phyloP scores from a whole-genome alignment of 92 coral and sea anemone species.

The Actinernus sp. region DNA sequence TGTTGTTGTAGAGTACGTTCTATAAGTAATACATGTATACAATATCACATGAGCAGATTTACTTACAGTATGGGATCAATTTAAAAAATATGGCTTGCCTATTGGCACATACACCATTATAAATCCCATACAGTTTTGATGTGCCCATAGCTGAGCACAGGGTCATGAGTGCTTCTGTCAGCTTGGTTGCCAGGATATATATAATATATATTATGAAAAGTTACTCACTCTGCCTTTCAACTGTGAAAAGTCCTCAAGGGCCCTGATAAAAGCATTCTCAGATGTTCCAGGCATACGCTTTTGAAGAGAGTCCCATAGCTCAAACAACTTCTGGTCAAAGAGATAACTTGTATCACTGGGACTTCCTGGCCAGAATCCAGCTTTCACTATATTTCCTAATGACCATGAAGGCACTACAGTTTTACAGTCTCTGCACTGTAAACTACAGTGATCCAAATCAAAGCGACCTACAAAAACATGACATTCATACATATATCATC shows the following conservation, averaged over 20 bases:
- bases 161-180: too few relatives aligned
- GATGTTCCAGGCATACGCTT: slow-evolving; percentile 70
- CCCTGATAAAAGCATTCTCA: slow-evolving; percentile 46
- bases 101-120: too few relatives aligned
- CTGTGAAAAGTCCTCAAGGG: slow-evolving; percentile 52
- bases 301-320: slow-evolving; percentile 59
- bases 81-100: too few relatives aligned
- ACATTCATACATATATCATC: too few relatives aligned
- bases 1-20: too few relatives aligned
- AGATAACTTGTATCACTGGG: slow-evolving; percentile 52
- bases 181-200: too few relatives aligned
- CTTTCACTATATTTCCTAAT: slow-evolving; percentile 13
- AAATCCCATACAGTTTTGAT: too few relatives aligned
- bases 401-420: neutral
- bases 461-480: neutral
- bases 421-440: neutral
- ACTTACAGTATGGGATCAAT: too few relatives aligned
- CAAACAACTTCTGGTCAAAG: slow-evolving; percentile 54
- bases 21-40: too few relatives aligned
- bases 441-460: neutral
- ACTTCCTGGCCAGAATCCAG: slow-evolving; percentile 75
- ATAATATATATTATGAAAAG: too few relatives aligned
- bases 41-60: too few relatives aligned
- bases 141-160: too few relatives aligned
- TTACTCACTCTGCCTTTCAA: slow-evolving; percentile 47